Evolutionary conservation across 2,797 vertebrate genomes (phyloP), one percentile per base, ranked within the genome.

Genomic region (Rhinella marina): DNA sequence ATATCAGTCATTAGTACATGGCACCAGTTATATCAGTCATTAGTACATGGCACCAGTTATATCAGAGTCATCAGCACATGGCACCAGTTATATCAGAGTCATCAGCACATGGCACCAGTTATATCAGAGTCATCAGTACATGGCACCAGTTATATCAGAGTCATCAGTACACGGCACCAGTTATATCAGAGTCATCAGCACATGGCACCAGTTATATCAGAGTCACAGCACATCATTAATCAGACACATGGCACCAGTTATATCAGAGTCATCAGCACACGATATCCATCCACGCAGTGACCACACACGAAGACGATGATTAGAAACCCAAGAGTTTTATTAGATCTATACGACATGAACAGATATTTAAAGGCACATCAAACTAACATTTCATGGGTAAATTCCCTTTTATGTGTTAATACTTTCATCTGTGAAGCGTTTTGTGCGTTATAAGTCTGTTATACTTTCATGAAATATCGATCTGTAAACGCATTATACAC

Each of bases 241-340:
- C 12, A 12, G 3, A 1, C 2, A 59, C 61, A 23, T n/a, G 61
- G 10, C 61, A n/a, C 21, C 62, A 25, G 23, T 10, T n/a, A 62
- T 62, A n/a, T n/a, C n/a, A n/a, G n/a, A n/a, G n/a, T n/a, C n/a
- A n/a, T n/a, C n/a, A n/a, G n/a, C 61, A 8, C n/a, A 7, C 25
- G 2, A 2, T 13, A 3, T 9, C 9, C 25, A 29, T 6, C 0
- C 5, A 72, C 29, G 5, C 32, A 48, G 32, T 41, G 70, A 72
- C 25, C 4, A 27, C 17, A 41, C 29, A 76, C 3, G 9, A 76
- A 16, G 7, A 21, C n/a, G 1, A 64, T 4, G 6, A 7, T 27
- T 82, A 82, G 14, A 82, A 82, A 82, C 19, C 27, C 61, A 16
- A 13, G 3, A 54, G 23, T 82, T 82, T 82, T 82, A 82, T 27